Evolutionary conservation across 2,888 invertebrate species (phyloP), one percentile per base, ranked within the genome.

Genomic region (Nemoura dubitans): DNA sequence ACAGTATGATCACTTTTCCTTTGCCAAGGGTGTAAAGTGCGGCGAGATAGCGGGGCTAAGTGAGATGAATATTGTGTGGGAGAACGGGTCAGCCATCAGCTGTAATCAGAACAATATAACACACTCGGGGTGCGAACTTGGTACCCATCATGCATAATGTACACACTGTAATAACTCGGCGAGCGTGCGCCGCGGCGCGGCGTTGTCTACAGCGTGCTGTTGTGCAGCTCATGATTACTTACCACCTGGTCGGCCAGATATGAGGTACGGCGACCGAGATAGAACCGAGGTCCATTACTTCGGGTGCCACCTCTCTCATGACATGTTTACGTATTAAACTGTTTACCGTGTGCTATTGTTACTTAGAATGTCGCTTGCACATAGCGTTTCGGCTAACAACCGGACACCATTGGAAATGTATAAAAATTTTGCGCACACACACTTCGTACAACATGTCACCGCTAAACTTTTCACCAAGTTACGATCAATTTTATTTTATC

Each of bases 81-180:
- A 59, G 59, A 59, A 21, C 59, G 59, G 59, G 59, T 78, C 78
- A 78, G 16, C 78, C 78, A 78, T 78, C 78, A 78, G 78, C 26
- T 78, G 78, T 78, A 78, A 78, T 78, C 78, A 78, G 27, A 26
- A 78, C 78, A 78, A 28, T 59, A 59, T 59, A 59, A 26, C 78
- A 28, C 26, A 28, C 27, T 78, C 78, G 78, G 78, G 78, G 78
- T 78, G 78, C 25, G 78, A 78, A 78, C 78, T 28, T 26, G 78
- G 78, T 26, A 10, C 26, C 78, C 78, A 26, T 78, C 78, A 78
- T 78, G 27, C n/a, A 78, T 78, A 78, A 78, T 78, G 78, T 78
- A 78, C 78, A 78, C 78, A 78, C 16, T 59, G 78, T 78, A 78
- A 78, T 78, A 78, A 78, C 78, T 78, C 78, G 78, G 26, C 7